A percentile compares a stretch with the other conserved stretches of the same genome.
phyloP scores from a whole-genome alignment of 2,888 invertebrate genomes.

The Lymantria dispar region DNA sequence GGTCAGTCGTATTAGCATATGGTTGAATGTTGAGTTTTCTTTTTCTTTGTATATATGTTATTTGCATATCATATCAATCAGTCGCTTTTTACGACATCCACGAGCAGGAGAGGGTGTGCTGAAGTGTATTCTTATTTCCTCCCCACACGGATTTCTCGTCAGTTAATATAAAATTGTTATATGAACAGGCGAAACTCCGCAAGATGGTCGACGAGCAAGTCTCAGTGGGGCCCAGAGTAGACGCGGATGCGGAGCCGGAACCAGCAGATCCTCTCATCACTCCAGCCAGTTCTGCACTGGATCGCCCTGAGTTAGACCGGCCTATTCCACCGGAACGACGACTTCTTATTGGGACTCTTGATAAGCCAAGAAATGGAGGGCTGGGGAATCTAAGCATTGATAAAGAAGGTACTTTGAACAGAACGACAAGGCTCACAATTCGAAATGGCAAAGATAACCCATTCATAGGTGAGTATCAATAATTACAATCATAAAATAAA shows the following conservation, averaged over 20 bases:
- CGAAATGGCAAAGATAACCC: constrained; percentile 79
- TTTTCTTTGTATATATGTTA: too few species aligned
- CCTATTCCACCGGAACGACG: constrained; percentile 69
- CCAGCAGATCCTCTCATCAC: constrained; percentile 80
- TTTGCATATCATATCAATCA: too few species aligned
- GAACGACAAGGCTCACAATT: constrained; percentile 62
- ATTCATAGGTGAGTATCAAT: constrained; percentile 59
- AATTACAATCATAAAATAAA: too few species aligned
- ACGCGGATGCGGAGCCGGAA: constrained; percentile 74
- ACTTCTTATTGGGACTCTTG: constrained; percentile 70
- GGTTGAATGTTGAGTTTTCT: too few species aligned
- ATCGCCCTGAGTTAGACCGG: constrained; percentile 59
- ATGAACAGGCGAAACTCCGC: constrained; percentile 88
- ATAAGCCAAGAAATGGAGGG: constrained; percentile 71
- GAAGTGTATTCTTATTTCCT: neutral
- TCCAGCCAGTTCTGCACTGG: constrained; percentile 74
- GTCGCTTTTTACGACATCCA: too few species aligned
- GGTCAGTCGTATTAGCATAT: too few species aligned
- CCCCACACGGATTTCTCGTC: neutral
- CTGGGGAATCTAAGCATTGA: constrained; percentile 69
- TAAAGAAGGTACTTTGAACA: constrained; percentile 69
- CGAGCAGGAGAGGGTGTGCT: too few species aligned
- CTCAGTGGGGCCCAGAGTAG: constrained; percentile 85
- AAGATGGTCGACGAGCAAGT: constrained; percentile 96
- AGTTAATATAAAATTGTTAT: neutral